phyloP scores from a whole-genome alignment of 2,113 vertebrate genomes.

The Hemiprocne comata region DNA sequence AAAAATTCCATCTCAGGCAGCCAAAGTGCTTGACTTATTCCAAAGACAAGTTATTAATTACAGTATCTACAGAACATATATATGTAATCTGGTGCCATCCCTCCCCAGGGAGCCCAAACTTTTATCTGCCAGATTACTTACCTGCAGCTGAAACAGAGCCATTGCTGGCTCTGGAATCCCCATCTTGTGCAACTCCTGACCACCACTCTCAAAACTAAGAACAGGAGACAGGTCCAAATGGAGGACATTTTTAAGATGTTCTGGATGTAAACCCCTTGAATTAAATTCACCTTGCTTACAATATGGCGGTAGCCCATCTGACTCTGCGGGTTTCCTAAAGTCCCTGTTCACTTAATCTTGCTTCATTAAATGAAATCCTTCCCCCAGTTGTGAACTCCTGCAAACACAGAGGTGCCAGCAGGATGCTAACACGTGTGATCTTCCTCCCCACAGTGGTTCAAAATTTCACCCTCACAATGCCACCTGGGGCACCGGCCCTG shows the following conservation, averaged over 20 bases:
- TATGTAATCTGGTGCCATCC: constrained; percentile 34
- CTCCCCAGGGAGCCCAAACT: not conserved
- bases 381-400: not conserved
- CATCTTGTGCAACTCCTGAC: not conserved
- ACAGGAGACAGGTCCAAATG: not conserved
- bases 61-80: not conserved
- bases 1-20: constrained; percentile 57
- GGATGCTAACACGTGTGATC: not conserved
- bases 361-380: not conserved
- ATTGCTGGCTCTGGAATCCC: not conserved
- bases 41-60: constrained; percentile 41
- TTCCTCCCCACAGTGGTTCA: not conserved
- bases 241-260: not conserved
- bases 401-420: not conserved
- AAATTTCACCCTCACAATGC: not conserved
- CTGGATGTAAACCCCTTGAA: not conserved
- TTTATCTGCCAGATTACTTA: not conserved
- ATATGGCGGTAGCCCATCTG: not conserved
- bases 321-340: not conserved
- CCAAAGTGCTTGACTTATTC: constrained; percentile 19
- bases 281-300: not conserved
- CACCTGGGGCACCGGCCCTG: not conserved
- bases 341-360: not conserved
- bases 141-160: not conserved
- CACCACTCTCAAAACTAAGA: not conserved